These are phyloP conservation scores for Phymanthus crucifer DNA, from an alignment of 92 coral and sea anemone genomes.

Conservation along the genomic window DNA sequence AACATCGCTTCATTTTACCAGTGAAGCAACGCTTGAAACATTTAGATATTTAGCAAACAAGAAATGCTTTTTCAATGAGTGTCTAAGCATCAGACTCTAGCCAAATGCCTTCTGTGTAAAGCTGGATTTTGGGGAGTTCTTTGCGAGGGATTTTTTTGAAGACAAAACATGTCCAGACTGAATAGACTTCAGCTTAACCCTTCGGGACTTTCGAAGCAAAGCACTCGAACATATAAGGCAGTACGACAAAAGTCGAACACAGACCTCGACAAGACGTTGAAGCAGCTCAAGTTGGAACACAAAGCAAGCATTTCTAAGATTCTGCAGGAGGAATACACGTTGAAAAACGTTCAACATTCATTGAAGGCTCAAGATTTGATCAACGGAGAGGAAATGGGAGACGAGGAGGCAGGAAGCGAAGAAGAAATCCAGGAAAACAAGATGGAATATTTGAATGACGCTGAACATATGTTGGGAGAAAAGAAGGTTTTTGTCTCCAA, in stretches of 20 bases:
- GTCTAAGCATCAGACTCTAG: no score
- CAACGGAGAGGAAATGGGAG: background rate
- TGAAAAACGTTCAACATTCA: slow-evolving; percentile 48
- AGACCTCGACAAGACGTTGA: slow-evolving; percentile 63
- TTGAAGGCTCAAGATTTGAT: background rate
- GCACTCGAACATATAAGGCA: slow-evolving; percentile 58
- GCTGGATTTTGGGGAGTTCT: no score
- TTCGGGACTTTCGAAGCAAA: slow-evolving; percentile 61
- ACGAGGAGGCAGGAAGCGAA: background rate
- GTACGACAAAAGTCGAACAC: slow-evolving; percentile 58
- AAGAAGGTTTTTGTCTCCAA: background rate
- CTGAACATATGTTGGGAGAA: background rate
- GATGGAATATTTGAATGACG: background rate
- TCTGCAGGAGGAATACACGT: slow-evolving; percentile 54
- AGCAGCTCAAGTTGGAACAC: slow-evolving; percentile 63
- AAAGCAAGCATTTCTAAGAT: slow-evolving; percentile 68
- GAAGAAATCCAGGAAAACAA: background rate
- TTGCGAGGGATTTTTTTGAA: background rate
- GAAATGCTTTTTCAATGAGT: no score
- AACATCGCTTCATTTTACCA: no score
- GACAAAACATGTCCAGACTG: slow-evolving; percentile 3
- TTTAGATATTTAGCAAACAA: no score
- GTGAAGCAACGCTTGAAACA: no score
- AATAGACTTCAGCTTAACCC: slow-evolving; percentile 10
- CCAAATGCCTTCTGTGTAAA: no score